Percentiles rank a stretch among this genome's conserved stretches.
phyloP scores from a whole-genome alignment of 23 tunicate species.

The Aplidium turbinatum region DNA sequence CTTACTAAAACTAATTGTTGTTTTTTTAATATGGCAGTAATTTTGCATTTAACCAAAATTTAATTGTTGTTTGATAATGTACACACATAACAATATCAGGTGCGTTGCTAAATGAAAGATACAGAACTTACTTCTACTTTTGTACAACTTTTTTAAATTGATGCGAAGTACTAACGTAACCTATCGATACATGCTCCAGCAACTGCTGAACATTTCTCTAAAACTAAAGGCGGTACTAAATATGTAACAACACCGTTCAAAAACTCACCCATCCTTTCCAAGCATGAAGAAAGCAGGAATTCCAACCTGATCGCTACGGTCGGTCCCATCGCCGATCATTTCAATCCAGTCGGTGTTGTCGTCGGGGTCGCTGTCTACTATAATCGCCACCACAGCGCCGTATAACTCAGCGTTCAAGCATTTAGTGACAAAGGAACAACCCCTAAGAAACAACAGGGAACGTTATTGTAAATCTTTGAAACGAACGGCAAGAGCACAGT shows the following conservation, averaged over 20 bases:
- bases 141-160: no score
- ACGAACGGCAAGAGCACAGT: no score
- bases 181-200: no score
- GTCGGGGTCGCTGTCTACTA: slow-evolving; percentile 46
- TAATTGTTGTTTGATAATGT: no score
- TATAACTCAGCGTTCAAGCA: slow-evolving; percentile 62
- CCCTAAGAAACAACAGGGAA: slow-evolving; percentile 15
- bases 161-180: no score
- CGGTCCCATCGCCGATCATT: slow-evolving; percentile 78
- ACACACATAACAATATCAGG: no score
- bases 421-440: slow-evolving; percentile 83
- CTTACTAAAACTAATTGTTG: no score
- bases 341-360: slow-evolving; percentile 65
- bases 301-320: slow-evolving; percentile 36
- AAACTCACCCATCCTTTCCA: slow-evolving; percentile 88
- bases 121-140: neutral
- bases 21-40: no score
- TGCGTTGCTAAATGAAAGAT: neutral
- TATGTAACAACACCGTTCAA: neutral
- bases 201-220: no score
- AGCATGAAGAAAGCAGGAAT: slow-evolving; percentile 76
- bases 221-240: neutral
- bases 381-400: slow-evolving; percentile 75
- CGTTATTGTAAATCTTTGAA: neutral
- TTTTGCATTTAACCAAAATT: no score